Base-by-base conservation (phyloP, 2,888 invertebrate species). In the Uloborus plumipes region DNA sequence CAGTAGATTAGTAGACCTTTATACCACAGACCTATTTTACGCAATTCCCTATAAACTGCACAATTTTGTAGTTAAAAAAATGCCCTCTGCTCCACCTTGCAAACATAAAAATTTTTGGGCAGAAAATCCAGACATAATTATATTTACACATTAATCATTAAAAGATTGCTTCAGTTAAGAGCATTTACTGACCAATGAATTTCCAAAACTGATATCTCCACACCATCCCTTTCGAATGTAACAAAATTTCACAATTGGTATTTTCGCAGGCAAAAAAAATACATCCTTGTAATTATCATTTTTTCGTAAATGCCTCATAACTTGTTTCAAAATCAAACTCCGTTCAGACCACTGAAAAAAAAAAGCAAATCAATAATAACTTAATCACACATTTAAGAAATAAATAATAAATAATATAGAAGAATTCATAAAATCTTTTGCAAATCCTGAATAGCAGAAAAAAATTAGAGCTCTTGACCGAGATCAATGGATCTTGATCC, bases 181-280 rank as follows among this genome's bases (percentile, higher is more conserved):
- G 9, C 49, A 66, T 20, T 22, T 20, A 50, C 70, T 74, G 66
- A 82, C 81, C 66, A 82, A 47, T 15, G 70, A 47, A 71, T 82
- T 82, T 18, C 53, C 58, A 2, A 82, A 71, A 51, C 81, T 76
- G n/a, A 82, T 71, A 26, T 82, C 81, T 18, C 81, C 67, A 16
- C 53, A 16, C 70, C 64, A 82, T 18, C 26, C 51, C 53, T 59
- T 50, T 14, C 2, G 16, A 50, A 16, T 18, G 11, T 13, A 59
- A 15, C 26, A 26, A 76, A 82, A 82, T 64, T 82, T 75, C 1
- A 82, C 18, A 53, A 82, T 65, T 7, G 81, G 81, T n/a, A 82
- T 71, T 55, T 51, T 11, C 11, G 81, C 81, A 14, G n/a, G 0
- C 14, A 82, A 22, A 0, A 20, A 58, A 47, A 70, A n/a, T 6